A percentile compares a stretch with the other conserved stretches of the same genome.
phyloP scores from a whole-genome alignment of 2,113 vertebrate species.

The Galbula dea region DNA sequence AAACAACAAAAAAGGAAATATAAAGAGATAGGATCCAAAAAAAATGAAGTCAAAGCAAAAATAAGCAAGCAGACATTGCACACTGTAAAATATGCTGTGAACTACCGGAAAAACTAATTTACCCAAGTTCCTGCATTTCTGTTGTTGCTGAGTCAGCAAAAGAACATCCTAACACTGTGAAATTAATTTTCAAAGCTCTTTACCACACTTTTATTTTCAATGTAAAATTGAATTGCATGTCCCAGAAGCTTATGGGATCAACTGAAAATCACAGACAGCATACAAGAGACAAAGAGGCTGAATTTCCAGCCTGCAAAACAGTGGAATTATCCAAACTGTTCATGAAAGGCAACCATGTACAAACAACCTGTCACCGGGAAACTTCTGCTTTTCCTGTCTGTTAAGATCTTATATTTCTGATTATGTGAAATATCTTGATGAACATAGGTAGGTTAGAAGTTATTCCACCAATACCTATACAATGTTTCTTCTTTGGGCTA shows the following conservation, averaged over 20 bases:
- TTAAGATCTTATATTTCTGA: not conserved
- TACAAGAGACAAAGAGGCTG: not conserved
- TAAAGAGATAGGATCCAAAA: not conserved
- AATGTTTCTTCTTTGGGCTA: not conserved
- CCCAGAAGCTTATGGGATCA: not conserved
- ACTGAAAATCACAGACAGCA: not conserved
- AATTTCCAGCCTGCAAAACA: not conserved
- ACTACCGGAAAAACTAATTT: not conserved
- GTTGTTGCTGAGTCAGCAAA: not conserved
- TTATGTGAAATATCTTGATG: not conserved
- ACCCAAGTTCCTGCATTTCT: not conserved
- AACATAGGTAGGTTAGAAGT: not conserved
- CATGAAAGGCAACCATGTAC: not conserved
- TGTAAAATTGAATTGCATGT: not conserved
- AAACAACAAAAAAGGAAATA: slow-evolving; percentile 31
- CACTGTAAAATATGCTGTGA: not conserved
- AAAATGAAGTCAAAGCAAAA: not conserved
- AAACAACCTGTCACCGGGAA: not conserved
- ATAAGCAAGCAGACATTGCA: not conserved
- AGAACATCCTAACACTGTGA: not conserved
- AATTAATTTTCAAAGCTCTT: not conserved
- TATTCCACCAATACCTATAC: not conserved
- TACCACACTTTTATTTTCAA: not conserved
- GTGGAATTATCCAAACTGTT: not conserved
- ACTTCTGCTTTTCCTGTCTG: not conserved